phyloP scores from a whole-genome alignment of 2,888 invertebrate genomes.

The Catotricha subobsoleta region DNA sequence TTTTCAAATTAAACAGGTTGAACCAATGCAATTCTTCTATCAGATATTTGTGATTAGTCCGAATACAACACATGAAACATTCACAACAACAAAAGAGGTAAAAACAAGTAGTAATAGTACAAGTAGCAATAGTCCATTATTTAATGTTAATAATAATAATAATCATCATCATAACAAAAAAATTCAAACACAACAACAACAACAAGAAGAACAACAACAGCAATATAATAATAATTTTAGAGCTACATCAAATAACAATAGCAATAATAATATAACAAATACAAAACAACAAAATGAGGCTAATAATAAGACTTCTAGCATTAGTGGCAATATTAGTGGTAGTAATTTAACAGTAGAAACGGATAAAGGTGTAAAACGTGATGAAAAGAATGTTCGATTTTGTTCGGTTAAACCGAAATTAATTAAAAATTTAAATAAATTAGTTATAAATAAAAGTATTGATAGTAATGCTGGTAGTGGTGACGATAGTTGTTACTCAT shows the following conservation, averaged over 20 bases:
- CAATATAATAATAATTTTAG: background rate
- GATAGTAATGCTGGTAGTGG: background rate
- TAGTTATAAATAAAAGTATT: background rate
- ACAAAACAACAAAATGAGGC: background rate
- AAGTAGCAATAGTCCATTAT: no score
- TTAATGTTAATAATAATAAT: no score
- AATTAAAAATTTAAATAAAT: background rate
- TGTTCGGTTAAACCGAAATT: background rate
- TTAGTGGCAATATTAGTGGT: no score
- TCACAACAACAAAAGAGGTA: background rate
- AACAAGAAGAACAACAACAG: background rate
- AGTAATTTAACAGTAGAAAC: no score
- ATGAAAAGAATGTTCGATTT: background rate
- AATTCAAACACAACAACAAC: background rate
- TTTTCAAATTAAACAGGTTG: conserved; percentile 36
- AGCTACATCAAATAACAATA: no score
- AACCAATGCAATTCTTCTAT: conserved; percentile 47
- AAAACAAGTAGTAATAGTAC: no score
- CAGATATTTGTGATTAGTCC: conserved; percentile 31
- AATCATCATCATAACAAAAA: no score
- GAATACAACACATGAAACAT: conserved; percentile 1
- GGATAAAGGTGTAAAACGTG: background rate
- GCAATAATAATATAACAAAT: background rate
- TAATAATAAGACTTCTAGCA: no score
- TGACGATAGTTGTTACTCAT: background rate